Conservation (phyloP, 2,113 vertebrate genomes). For the Hippoglossus stenolepis region DNA sequence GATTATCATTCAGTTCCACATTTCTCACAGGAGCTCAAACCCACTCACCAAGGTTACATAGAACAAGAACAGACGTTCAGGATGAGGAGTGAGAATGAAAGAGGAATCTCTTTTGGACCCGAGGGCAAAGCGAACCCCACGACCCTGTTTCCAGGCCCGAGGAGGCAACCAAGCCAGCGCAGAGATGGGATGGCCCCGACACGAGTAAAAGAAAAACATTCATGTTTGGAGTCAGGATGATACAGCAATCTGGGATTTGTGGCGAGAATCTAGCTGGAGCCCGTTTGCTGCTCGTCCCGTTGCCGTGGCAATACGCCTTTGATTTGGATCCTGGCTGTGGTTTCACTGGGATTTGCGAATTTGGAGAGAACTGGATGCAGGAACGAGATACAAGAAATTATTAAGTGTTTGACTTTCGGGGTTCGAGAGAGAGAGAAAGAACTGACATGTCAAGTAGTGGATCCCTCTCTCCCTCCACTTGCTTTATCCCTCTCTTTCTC, state of each 20-base stretch:
- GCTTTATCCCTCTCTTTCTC: not conserved
- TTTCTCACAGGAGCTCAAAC: too few species aligned
- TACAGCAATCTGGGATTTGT: conserved; percentile 62
- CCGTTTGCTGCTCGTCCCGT: conserved; percentile 46
- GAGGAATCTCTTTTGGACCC: not conserved
- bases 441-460: conserved; percentile 53
- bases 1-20: too few species aligned
- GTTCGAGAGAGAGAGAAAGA: conserved; percentile 6
- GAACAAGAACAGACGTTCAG: too few species aligned
- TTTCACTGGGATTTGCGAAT: conserved; percentile 73
- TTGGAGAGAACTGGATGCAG: conserved; percentile 53
- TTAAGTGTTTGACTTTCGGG: conserved; percentile 63
- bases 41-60: too few species aligned
- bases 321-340: conserved; percentile 55
- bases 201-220: conserved; percentile 64
- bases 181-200: conserved; percentile 34
- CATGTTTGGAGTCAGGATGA: conserved; percentile 60
- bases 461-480: conserved; percentile 43
- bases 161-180: conserved; percentile 14
- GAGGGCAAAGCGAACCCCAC: conserved; percentile 57
- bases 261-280: conserved; percentile 61
- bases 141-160: conserved; percentile 40
- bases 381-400: conserved; percentile 65
- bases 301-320: conserved; percentile 62
- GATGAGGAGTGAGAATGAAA: too few species aligned